Evolutionary conservation across 2,113 vertebrate genomes (phyloP).

Genomic region (Columba livia): DNA sequence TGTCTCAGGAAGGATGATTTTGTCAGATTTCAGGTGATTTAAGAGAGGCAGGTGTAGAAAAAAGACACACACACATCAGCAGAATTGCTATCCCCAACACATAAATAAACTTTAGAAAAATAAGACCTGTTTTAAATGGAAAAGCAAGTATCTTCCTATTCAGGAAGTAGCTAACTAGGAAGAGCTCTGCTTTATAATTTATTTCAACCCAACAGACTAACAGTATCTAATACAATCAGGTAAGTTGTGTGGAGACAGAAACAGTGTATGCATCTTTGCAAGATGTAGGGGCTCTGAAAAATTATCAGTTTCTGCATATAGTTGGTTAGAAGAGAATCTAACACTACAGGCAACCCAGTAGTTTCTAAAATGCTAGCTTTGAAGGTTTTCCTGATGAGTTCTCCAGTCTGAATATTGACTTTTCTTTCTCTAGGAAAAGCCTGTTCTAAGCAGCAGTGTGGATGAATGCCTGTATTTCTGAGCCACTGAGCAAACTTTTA

Average conservation of each 20-base stretch:
- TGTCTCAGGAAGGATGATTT: neutral
- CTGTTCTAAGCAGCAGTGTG: neutral
- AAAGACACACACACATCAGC: neutral
- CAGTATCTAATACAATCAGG: neutral
- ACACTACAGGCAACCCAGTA: neutral
- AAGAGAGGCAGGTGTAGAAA: neutral
- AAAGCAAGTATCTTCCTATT: neutral
- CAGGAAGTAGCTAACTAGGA: neutral
- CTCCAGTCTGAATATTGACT: neutral
- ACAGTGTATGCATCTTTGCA: neutral
- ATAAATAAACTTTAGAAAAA: constrained; percentile 21
- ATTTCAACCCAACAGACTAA: neutral
- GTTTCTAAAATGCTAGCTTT: neutral
- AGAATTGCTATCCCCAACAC: neutral
- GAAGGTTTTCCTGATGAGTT: neutral
- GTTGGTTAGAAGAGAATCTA: neutral
- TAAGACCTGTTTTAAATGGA: neutral
- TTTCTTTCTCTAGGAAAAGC: neutral
- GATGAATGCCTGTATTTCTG: neutral
- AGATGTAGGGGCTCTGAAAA: neutral
- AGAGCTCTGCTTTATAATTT: neutral
- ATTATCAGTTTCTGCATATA: fast-evolving
- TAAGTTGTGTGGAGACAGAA: neutral
- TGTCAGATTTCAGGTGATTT: constrained; percentile 27
- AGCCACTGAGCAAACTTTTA: neutral